Evolutionary conservation across 2,797 vertebrate genomes (phyloP).

Genomic region (Threskiornis aethiopicus): DNA sequence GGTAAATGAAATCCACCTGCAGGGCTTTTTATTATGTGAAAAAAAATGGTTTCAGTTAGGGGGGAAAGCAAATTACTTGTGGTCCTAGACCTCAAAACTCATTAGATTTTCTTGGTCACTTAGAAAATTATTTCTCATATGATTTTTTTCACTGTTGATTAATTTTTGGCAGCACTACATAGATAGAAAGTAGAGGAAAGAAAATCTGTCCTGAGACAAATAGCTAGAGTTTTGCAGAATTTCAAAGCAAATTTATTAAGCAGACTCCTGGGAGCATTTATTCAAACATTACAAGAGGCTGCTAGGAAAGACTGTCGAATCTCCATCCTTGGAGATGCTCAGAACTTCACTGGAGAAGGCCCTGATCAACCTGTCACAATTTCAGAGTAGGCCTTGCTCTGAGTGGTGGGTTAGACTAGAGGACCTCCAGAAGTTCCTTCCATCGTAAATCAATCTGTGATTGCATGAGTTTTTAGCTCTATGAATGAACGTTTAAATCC

Average conservation of each 20-base stretch:
- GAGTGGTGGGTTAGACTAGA: fast-evolving
- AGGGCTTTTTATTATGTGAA: not conserved
- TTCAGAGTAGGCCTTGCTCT: not conserved
- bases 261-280: not conserved
- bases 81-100: not conserved
- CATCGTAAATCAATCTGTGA: not conserved
- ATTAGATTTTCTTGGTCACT: not conserved
- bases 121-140: not conserved
- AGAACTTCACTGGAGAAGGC: not conserved
- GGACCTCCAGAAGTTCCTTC: not conserved
- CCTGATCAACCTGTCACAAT: not conserved
- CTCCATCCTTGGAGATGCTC: not conserved
- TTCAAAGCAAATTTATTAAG: not conserved
- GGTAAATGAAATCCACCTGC: not conserved
- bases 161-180: not conserved
- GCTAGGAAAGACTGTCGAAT: not conserved
- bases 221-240: not conserved
- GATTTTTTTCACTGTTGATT: not conserved
- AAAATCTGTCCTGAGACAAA: not conserved
- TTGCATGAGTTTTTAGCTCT: not conserved
- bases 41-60: not conserved
- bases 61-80: not conserved
- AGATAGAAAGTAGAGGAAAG: not conserved
- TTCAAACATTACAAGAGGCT: not conserved
- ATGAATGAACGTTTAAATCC: not conserved